Conservation (phyloP, 2,797 vertebrate genomes). For the Scleropages formosus region DNA sequence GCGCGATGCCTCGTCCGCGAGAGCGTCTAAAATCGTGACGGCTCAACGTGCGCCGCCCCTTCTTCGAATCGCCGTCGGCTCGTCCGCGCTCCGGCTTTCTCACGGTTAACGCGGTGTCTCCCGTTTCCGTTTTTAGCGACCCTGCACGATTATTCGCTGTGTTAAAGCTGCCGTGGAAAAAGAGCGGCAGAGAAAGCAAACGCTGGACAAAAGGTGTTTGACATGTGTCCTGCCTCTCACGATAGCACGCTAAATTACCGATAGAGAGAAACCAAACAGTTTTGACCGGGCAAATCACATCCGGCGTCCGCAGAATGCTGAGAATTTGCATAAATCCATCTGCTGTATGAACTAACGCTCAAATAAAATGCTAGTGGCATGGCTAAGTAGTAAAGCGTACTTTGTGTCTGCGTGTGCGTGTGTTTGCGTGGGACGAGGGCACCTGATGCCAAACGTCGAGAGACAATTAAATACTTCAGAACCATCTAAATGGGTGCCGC, state of each 20-base stretch:
- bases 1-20: too few relatives aligned
- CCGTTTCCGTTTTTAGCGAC: neutral
- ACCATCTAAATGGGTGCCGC: conserved; percentile 47
- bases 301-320: conserved; percentile 1
- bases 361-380: neutral
- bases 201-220: conserved; percentile 3
- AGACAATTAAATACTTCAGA: conserved; percentile 10
- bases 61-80: conserved; percentile 14
- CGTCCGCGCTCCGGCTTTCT: neutral
- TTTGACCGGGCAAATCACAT: neutral
- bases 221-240: neutral
- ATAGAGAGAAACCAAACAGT: neutral
- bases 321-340: conserved; percentile 1
- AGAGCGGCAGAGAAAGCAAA: neutral
- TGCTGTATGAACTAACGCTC: neutral
- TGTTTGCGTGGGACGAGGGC: neutral
- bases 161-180: conserved; percentile 11
- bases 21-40: conserved; percentile 3
- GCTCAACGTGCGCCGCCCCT: conserved; percentile 8
- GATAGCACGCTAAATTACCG: conserved; percentile 12
- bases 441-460: conserved; percentile 29
- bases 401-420: neutral
- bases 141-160: neutral
- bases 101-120: neutral
- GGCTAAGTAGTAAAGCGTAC: neutral